Base-by-base conservation (phyloP, 37 sponge, comb jelly and placozoan genomes). In the Ianthella basta region DNA sequence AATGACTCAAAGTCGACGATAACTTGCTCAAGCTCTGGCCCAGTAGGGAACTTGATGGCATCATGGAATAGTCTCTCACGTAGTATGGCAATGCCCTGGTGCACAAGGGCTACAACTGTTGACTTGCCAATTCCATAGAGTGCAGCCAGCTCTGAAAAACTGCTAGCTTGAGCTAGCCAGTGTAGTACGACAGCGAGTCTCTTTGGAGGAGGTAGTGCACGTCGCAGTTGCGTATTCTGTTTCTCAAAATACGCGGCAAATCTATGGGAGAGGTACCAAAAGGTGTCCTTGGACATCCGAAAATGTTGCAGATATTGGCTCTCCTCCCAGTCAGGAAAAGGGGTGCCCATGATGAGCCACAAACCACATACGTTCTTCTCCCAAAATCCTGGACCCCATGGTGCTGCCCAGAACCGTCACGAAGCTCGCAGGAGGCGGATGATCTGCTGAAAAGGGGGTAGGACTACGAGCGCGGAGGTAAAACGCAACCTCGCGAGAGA, bases 241-340 rank as follows among this genome's bases (percentile, higher is more conserved):
- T 55, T 55, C 40, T 73, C 55, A 20, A 84, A 35, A 69, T n/a
- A 38, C 59, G 2, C 27, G 29, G 34, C 77, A 55, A 30, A 84
- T 1, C 16, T 55, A 1, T 72, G 59, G 29, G 10, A 74, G 14
- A 84, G 25, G 6, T 29, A 59, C 74, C 85, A 69, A 15, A 84
- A 84, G 0, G 77, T 56, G 1, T 35, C 70, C 40, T 72, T 72
- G 0, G 55, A 18, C 85, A 84, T 72, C 37, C 85, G 6, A 34
- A 56, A 84, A 35, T 84, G 50, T 55, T 72, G 72, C 2, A 57
- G 24, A 16, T 84, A 84, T 4, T 72, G 57, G 16, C 30, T 84
- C 32, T 84, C 37, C 40, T 84, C 85, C 55, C 59, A 84, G 18
- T 84, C 85, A 16, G 74, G 85, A 84, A 30, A 84, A 12, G 5